Base-by-base conservation (phyloP, 2,797 vertebrate species). In the Eremophila alpestris region DNA sequence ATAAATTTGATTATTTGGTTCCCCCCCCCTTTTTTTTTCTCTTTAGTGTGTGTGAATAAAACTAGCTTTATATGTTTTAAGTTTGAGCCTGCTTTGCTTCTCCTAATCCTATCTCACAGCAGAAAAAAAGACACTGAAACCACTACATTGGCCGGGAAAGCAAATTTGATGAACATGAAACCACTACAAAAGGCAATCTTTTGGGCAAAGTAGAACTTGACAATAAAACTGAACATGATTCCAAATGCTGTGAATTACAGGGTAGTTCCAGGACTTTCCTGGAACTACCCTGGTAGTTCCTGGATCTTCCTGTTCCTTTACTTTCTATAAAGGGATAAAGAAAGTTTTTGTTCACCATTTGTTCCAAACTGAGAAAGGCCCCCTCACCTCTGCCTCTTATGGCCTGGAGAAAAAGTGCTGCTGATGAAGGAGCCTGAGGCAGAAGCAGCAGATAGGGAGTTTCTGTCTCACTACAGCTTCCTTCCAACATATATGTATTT, bases 311-410 rank as follows among this genome's bases (percentile, higher is more conserved):
- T 21, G 24, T 60, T 60, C 58, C 11, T 20, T 52, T 80, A 14
- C 9, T n/a, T 46, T 67, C 16, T 76, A 9, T 34, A 41, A 64
- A 63, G 4, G 1, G 34, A 63, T 11, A 10, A 67, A 48, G 7
- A 38, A 58, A 51, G 3, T 1, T 69, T 24, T 68, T 41, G 7
- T 22, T 75, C 13, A 45, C 55, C 0, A 16, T 75, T 89, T 85
- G 46, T 69, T 87, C 12, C 52, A 40, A 59, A 59, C 11, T 36
- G 24, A 77, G 49, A 60, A 87, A 75, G 14, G 2, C 2, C 7
- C 2, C 1, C 40, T 32, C 5, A 45, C 0, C 0, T 52, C n/a
- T 74, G 20, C 13, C n/a, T 78, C 21, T 82, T 41, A 41, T 0
- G 1, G 30, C 36, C 27, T 58, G 29, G 45, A 91, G 56, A 83